Evolutionary conservation across 1,140 invertebrate species (phyloP).

Genomic region (Bacillus rossius): DNA sequence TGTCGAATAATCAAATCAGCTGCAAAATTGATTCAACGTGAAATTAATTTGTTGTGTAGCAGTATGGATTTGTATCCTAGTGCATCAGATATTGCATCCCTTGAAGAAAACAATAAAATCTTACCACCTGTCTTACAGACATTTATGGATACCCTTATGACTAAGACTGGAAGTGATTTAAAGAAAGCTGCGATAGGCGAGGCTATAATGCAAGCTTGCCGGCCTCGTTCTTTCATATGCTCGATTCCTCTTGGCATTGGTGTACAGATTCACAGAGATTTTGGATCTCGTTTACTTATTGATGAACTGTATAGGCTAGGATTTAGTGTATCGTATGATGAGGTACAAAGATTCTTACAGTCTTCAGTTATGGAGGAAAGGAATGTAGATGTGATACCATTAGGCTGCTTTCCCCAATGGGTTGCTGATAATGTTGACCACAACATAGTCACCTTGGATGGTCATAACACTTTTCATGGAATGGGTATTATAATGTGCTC

Average conservation of each 20-base stretch:
- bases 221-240: constrained; percentile 36
- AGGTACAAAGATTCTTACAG: constrained; percentile 26
- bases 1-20: too few species aligned
- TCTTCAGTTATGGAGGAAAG: constrained; percentile 20
- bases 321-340: constrained; percentile 28
- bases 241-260: constrained; percentile 21
- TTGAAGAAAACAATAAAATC: too few species aligned
- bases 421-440: constrained; percentile 34
- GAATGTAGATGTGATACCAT: neutral
- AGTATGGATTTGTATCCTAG: too few species aligned
- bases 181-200: too few species aligned
- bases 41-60: too few species aligned
- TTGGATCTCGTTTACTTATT: constrained; percentile 24
- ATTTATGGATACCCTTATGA: too few species aligned
- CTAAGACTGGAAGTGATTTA: too few species aligned
- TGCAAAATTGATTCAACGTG: too few species aligned
- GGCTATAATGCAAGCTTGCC: too few species aligned
- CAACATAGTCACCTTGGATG: constrained; percentile 27
- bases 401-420: constrained; percentile 31
- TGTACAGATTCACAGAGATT: constrained; percentile 24
- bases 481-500: constrained; percentile 35
- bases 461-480: constrained; percentile 37
- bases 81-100: too few species aligned
- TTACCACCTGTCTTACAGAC: too few species aligned
- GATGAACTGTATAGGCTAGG: constrained; percentile 25